A percentile compares a stretch with the other conserved stretches of the same genome.
Evolutionary conservation across 2,113 vertebrate species (phyloP).

Genomic region (Apaloderma vittatum): DNA sequence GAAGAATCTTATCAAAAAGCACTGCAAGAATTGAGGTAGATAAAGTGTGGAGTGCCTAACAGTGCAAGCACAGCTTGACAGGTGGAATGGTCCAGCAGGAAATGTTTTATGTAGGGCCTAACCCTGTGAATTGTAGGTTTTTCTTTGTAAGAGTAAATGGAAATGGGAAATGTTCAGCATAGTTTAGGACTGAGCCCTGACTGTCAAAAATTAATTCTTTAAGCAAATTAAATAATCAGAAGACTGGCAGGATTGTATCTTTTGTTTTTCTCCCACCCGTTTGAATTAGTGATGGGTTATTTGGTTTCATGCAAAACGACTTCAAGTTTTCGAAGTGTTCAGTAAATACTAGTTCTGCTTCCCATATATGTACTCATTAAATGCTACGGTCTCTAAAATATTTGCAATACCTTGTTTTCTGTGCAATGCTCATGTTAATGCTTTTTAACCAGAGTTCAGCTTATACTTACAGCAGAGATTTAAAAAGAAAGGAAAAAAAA

Average conservation of each 20-base stretch:
- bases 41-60: not conserved
- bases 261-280: not conserved
- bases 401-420: constrained; percentile 8
- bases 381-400: not conserved
- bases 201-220: not conserved
- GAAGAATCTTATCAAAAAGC: not conserved
- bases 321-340: not conserved
- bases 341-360: constrained; percentile 3
- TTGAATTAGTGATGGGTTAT: not conserved
- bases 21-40: not conserved
- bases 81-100: not conserved
- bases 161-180: not conserved
- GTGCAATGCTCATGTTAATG: not conserved
- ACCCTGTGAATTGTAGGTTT: not conserved
- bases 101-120: not conserved
- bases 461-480: not conserved
- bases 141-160: not conserved
- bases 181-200: not conserved
- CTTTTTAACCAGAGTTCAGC: not conserved
- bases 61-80: not conserved
- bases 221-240: not conserved
- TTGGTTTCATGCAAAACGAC: not conserved
- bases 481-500: not conserved
- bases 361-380: not conserved
- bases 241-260: not conserved